Evolutionary conservation across 2,888 invertebrate genomes (phyloP).

Genomic region (Spicauda simplicius): DNA sequence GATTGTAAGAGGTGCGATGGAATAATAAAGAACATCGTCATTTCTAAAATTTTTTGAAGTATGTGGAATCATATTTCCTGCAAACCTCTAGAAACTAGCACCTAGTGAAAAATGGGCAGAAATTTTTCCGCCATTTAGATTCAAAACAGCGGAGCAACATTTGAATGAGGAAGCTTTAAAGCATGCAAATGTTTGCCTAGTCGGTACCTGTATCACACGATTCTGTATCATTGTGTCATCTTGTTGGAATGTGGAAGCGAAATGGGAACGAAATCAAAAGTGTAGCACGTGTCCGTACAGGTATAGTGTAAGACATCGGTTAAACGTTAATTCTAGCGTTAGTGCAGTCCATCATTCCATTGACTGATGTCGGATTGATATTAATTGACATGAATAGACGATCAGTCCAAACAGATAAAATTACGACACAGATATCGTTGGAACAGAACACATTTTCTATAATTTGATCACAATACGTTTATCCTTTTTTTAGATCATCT

Average conservation of each 20-base stretch:
- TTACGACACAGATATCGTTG: too few relatives aligned
- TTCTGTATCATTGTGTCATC: conserved; percentile 33
- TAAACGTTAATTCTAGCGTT: too few relatives aligned
- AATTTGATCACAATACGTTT: too few relatives aligned
- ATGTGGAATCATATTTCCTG: not conserved
- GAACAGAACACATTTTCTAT: too few relatives aligned
- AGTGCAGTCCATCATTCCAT: too few relatives aligned
- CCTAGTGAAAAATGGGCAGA: conserved; percentile 1
- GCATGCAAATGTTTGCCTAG: conserved; percentile 28
- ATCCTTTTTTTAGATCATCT: too few relatives aligned
- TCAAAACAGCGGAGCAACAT: conserved; percentile 21
- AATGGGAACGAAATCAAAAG: conserved; percentile 31
- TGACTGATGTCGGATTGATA: too few relatives aligned
- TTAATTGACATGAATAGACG: too few relatives aligned
- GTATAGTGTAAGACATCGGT: conserved; percentile 12
- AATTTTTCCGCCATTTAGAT: conserved; percentile 14
- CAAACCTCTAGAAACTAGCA: not conserved
- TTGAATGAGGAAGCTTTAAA: conserved; percentile 26
- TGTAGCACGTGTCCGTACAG: conserved; percentile 16
- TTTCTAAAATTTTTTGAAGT: not conserved
- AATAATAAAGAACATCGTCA: too few relatives aligned
- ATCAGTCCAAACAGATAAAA: too few relatives aligned
- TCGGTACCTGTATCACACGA: conserved; percentile 24
- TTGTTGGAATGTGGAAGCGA: conserved; percentile 25
- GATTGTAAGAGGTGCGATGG: too few relatives aligned